Evolutionary conservation across 2,888 invertebrate species (phyloP), one percentile per base, ranked within the genome.

Genomic region (Agrotis segetum): DNA sequence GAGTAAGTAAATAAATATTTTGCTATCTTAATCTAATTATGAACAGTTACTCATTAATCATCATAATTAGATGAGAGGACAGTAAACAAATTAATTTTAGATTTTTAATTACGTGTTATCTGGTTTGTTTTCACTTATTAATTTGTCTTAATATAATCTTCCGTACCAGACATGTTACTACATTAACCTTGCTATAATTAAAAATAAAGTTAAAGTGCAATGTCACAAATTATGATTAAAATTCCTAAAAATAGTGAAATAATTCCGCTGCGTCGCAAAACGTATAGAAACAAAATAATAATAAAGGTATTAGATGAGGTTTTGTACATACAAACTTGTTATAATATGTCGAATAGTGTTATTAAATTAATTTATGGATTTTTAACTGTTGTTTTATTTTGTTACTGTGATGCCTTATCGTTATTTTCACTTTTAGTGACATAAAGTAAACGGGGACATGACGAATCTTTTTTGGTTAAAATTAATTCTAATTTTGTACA

Each of bases 331-430:
- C 88, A 88, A 89, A 91, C 92, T 94, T 94, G 95, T 96, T 95
- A 94, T 91, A 91, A 93, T 94, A 94, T 94, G 93, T 94, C 93
- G 91, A 89, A 94, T 95, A 95, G 96, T 93, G 92, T 94, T 95
- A 95, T 94, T 95, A 94, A 95, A 95, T 93, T 95, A 96, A 95
- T 94, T 95, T 95, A 96, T 95, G 94, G 92, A 95, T 94, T 96
- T 96, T 95, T 94, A 86, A 82, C 13, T 49, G 44, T 29, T 40
- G 82, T 82, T 88, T 85, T 86, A 84, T 87, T 88, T 79, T 3
- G 0, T 49, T 40, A 3, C 17, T 14, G 17, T 14, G 17, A 16
- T n/a, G 40, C 34, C 40, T 21, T 19, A 24, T 1, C 16, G 5
- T 0, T n/a, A 34, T 7, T 34, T 7, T 34, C 34, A 34, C 40